phyloP scores from a whole-genome alignment of 2,888 invertebrate genomes.

The Tenthredo amoena region DNA sequence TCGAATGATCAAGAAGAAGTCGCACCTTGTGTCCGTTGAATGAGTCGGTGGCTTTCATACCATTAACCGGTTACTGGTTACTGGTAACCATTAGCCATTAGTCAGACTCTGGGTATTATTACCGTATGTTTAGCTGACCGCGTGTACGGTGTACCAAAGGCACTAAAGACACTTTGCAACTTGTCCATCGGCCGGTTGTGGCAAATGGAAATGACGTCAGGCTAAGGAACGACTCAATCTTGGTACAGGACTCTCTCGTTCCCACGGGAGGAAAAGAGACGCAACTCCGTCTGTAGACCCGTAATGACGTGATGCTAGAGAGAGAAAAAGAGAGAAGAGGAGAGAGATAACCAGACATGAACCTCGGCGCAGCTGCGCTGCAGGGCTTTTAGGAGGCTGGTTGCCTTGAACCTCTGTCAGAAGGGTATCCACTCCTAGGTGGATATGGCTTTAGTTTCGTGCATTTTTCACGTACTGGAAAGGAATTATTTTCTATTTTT shows the following conservation, averaged over 20 bases:
- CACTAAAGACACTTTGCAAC: slow-evolving; percentile 48
- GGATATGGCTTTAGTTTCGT: slow-evolving; percentile 25
- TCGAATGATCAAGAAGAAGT: slow-evolving; percentile 50
- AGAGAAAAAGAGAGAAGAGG: slow-evolving; percentile 11
- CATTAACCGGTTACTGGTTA: slow-evolving; percentile 47
- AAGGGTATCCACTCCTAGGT: slow-evolving; percentile 45
- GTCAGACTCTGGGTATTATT: slow-evolving; percentile 48
- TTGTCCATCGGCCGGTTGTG: slow-evolving; percentile 24
- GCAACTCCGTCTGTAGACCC: not conserved
- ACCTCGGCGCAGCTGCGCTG: slow-evolving; percentile 42
- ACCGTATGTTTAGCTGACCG: slow-evolving; percentile 36
- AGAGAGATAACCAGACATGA: slow-evolving; percentile 19
- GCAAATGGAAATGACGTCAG: slow-evolving; percentile 50
- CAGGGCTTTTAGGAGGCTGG: slow-evolving; percentile 52
- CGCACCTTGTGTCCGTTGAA: slow-evolving; percentile 50
- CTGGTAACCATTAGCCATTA: slow-evolving; percentile 48
- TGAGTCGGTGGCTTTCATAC: slow-evolving; percentile 32
- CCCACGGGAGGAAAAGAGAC: slow-evolving; percentile 44
- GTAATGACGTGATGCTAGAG: slow-evolving; percentile 28
- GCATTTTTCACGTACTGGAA: slow-evolving; percentile 18
- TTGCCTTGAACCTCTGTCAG: slow-evolving; percentile 53
- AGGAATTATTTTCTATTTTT: not conserved
- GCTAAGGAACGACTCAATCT: slow-evolving; percentile 38
- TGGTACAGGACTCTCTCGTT: slow-evolving; percentile 7
- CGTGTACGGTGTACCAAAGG: slow-evolving; percentile 8